Percentiles rank a stretch among this genome's conserved stretches.
These are phyloP conservation scores for Brachionus plicatilis DNA, from an alignment of 1,140 invertebrate genomes.

Conservation along the genomic window DNA sequence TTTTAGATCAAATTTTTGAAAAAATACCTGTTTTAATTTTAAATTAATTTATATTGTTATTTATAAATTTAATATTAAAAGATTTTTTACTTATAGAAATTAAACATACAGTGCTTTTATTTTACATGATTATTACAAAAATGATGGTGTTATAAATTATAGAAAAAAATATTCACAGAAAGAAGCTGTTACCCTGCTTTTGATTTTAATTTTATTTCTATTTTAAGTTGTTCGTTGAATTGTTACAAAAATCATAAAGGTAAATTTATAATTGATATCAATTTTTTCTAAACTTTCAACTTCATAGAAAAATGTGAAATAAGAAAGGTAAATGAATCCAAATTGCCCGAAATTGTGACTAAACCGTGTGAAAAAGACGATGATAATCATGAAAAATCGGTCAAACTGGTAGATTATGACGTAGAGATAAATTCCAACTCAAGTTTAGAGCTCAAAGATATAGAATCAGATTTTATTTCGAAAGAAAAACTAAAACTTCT, in stretches of 20 bases:
- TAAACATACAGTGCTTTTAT: no score
- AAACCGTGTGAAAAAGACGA: background rate
- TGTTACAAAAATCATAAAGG: slow-evolving; percentile 35
- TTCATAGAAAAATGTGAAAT: background rate
- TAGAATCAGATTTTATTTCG: slow-evolving; percentile 22
- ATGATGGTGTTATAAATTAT: no score
- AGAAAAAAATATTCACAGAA: no score
- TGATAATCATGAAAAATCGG: background rate
- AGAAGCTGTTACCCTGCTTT: background rate
- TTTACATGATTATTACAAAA: no score
- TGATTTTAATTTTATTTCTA: background rate
- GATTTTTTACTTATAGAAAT: no score
- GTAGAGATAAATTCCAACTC: background rate
- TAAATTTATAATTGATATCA: background rate
- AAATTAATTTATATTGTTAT: no score
- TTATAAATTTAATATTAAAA: no score
- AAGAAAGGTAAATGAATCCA: background rate
- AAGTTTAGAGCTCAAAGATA: background rate
- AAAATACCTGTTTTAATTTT: no score
- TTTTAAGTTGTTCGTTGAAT: slow-evolving; percentile 9
- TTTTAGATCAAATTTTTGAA: no score
- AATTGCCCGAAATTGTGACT: background rate
- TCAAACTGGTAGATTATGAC: slow-evolving; percentile 14
- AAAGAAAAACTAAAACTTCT: slow-evolving; percentile 5
- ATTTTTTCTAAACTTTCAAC: background rate